Evolutionary conservation across 2,113 vertebrate genomes (phyloP).

Genomic region (Mesocricetus auratus): DNA sequence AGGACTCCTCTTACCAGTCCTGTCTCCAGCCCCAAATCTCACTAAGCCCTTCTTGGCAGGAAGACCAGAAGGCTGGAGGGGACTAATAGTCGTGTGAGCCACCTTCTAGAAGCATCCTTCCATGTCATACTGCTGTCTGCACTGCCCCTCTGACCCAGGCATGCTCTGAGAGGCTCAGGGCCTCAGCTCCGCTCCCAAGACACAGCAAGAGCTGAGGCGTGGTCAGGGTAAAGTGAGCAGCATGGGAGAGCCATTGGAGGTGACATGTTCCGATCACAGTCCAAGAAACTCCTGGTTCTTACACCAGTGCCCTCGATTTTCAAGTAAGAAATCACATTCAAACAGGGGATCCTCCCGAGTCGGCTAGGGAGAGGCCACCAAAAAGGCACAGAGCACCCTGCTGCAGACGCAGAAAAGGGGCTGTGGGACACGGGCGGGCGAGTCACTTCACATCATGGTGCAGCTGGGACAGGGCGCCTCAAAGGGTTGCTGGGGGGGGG

Average conservation of each 20-base stretch:
- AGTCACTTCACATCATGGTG: not conserved
- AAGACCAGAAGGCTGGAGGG: not conserved
- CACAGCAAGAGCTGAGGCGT: not conserved
- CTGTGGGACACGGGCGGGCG: accelerated
- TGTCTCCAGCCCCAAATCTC: not conserved
- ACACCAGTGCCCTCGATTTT: not conserved
- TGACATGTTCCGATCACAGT: slow-evolving; percentile 17
- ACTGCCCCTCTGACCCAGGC: not conserved
- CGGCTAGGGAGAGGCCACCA: not conserved
- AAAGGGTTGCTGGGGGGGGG: too few relatives aligned
- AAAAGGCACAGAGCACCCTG: accelerated
- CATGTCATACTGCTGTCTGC: accelerated
- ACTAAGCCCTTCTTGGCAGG: not conserved
- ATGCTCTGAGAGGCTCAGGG: not conserved
- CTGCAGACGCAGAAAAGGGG: not conserved
- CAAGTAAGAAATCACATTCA: not conserved
- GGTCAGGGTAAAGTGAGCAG: not conserved
- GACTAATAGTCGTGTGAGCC: too few relatives aligned
- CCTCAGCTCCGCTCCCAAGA: not conserved
- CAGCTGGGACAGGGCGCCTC: accelerated
- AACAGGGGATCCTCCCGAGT: not conserved
- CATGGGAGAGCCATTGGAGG: not conserved
- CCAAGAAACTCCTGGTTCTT: not conserved
- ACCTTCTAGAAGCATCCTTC: not conserved
- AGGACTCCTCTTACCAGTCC: too few relatives aligned